These are phyloP conservation scores for Crenuchus spilurus DNA, from an alignment of 2,797 vertebrate genomes.

Conservation along the genomic window DNA sequence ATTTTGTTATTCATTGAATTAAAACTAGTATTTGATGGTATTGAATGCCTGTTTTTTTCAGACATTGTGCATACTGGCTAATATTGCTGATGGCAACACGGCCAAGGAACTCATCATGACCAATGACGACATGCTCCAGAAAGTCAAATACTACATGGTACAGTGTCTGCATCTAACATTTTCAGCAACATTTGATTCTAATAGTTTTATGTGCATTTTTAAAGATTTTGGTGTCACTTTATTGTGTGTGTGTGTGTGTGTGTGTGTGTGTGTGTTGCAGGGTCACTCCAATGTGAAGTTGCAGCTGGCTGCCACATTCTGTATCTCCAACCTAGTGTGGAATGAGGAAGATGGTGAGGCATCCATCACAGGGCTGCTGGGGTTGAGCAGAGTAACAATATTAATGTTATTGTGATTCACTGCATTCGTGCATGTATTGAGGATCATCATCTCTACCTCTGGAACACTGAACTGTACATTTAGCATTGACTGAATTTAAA, in stretches of 20 bases:
- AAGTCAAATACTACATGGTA: constrained; percentile 99
- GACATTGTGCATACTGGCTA: constrained; percentile 96
- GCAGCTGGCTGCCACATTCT: constrained; percentile 96
- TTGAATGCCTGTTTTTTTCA: too few relatives aligned
- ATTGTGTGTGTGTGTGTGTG: constrained; percentile 38
- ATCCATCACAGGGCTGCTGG: too few relatives aligned
- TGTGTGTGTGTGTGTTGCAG: constrained; percentile 75
- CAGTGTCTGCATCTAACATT: background rate
- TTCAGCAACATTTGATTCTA: background rate
- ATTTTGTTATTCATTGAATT: too few relatives aligned
- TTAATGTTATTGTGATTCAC: too few relatives aligned
- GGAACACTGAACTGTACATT: too few relatives aligned
- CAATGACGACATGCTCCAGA: constrained; percentile 97
- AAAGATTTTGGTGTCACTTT: background rate
- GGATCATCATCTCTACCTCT: too few relatives aligned
- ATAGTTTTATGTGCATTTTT: too few relatives aligned
- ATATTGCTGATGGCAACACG: constrained; percentile 96
- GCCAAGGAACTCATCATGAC: constrained; percentile 98
- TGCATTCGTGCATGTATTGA: too few relatives aligned
- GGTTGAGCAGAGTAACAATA: constrained; percentile 15
- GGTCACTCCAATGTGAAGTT: constrained; percentile 96
- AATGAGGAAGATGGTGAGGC: constrained; percentile 96
- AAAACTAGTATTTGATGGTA: too few relatives aligned
- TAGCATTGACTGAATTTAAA: too few relatives aligned
- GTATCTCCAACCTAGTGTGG: constrained; percentile 98